Evolutionary conservation across 2,113 vertebrate species (phyloP), one percentile per base, ranked within the genome.

Genomic region (Phylloscopus whistleri): DNA sequence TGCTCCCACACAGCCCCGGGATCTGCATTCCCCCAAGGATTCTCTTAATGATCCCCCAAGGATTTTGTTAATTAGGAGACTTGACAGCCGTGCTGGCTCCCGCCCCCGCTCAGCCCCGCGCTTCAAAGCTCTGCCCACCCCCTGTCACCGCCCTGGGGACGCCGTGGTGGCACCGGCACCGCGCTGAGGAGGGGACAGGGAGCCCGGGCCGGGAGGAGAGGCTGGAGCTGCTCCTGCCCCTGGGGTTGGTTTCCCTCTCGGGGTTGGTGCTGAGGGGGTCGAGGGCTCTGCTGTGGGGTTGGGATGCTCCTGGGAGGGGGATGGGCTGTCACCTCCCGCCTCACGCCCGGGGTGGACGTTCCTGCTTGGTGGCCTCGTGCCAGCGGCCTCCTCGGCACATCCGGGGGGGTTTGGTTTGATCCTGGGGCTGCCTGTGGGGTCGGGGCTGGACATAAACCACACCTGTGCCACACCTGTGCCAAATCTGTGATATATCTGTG

Each of bases 131-230:
- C 84, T 92, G 87, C 92, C 78, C 88, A 11, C 35, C 59, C 69
- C 74, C 56, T 21, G 75, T 39, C 1, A 4, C 14, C 6, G 74
- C 9, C 1, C 81, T 1, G 23, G 76, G 60, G 93, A 18, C 76
- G 60, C 44, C 1, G 3, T 0, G 18, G 37, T 27, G 80, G n/a
- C 74, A 58, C 23, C 7, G 13, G 37, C 75, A 14, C n/a, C 0
- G 0, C 0, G 0, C 48, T 0, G 2, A 48, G 83, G 41, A 51
- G 31, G 55, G 68, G 33, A 20, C 6, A 1, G 2, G 4, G 26
- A 58, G 14, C 26, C 23, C 28, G 78, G 62, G 43, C 16, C 3
- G 0, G 2, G 16, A 14, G 26, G 69, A 62, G 49, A 35, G 64
- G 17, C 31, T 2, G 12, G 56, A 76, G 44, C 9, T 4, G 1